These are phyloP conservation scores for Paedocypris micromegethes DNA, from an alignment of 2,797 vertebrate species.

Conservation along the genomic window DNA sequence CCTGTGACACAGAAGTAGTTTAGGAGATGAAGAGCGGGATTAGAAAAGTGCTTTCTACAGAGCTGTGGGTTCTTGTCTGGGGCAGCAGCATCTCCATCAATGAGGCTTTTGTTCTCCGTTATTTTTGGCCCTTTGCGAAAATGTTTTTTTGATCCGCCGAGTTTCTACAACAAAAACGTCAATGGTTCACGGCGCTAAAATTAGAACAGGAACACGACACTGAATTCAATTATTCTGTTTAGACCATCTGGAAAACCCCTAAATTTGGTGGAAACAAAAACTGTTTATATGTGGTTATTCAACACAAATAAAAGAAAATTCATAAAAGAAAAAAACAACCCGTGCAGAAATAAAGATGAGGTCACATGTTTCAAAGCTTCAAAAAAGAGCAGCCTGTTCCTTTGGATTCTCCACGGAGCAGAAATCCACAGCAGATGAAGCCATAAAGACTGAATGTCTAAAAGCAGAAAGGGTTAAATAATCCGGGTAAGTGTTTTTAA, in stretches of 20 bases:
- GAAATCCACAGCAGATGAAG: background rate
- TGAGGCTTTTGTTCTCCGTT: slow-evolving; percentile 45
- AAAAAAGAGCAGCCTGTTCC: no score
- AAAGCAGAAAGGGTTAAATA: slow-evolving; percentile 40
- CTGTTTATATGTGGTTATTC: background rate
- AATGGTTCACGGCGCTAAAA: slow-evolving; percentile 4
- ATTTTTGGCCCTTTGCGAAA: slow-evolving; percentile 28
- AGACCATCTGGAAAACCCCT: background rate
- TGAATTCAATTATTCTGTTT: background rate
- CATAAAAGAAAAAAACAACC: no score
- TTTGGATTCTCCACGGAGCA: no score
- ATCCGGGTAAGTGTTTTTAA: background rate
- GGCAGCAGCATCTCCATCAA: slow-evolving; percentile 34
- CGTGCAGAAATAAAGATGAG: no score
- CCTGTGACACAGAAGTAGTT: no score
- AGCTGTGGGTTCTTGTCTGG: background rate
- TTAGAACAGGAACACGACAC: background rate
- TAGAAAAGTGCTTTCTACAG: no score
- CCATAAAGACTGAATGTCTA: background rate
- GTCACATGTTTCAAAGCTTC: no score
- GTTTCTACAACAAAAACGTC: slow-evolving; percentile 16
- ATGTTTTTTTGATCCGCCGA: slow-evolving; percentile 9
- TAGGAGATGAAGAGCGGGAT: no score
- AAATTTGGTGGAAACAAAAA: background rate
- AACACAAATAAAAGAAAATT: background rate